A percentile compares a stretch with the other conserved stretches of the same genome.
Evolutionary conservation across 2,797 vertebrate species (phyloP).

Genomic region (Ibycter americanus): DNA sequence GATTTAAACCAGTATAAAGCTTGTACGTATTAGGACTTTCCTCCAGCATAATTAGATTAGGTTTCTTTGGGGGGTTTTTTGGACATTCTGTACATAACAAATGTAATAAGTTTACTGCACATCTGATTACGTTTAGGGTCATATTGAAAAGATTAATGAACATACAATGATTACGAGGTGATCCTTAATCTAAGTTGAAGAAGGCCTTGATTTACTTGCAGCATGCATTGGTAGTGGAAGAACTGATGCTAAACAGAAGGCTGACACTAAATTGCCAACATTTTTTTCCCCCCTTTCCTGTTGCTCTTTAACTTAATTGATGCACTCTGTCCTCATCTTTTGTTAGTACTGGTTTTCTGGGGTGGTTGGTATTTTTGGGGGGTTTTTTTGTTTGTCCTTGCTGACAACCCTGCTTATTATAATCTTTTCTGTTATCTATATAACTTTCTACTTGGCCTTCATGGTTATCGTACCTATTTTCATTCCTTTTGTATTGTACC

Average conservation of each 20-base stretch:
- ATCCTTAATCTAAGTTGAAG: neutral
- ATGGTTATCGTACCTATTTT: neutral
- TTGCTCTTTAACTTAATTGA: neutral
- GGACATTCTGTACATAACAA: neutral
- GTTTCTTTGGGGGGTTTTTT: neutral
- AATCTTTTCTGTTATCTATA: neutral
- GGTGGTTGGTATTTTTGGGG: neutral
- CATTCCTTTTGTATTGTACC: neutral
- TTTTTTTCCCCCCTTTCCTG: neutral
- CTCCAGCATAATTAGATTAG: neutral
- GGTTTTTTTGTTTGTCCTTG: neutral
- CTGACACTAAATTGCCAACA: neutral
- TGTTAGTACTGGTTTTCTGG: neutral
- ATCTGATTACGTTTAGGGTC: neutral
- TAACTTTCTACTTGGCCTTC: neutral
- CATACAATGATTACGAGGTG: neutral
- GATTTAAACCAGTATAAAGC: neutral
- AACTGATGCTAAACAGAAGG: neutral
- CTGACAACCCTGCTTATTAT: neutral
- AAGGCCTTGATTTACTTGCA: neutral
- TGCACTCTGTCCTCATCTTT: neutral
- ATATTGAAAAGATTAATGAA: neutral
- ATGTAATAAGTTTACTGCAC: neutral
- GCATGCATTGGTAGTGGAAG: neutral
- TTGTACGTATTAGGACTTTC: constrained; percentile 12